Percentiles rank a stretch among this genome's conserved stretches.
phyloP scores from a whole-genome alignment of 2,797 vertebrate genomes.

The Mormyrops attenuatus region DNA sequence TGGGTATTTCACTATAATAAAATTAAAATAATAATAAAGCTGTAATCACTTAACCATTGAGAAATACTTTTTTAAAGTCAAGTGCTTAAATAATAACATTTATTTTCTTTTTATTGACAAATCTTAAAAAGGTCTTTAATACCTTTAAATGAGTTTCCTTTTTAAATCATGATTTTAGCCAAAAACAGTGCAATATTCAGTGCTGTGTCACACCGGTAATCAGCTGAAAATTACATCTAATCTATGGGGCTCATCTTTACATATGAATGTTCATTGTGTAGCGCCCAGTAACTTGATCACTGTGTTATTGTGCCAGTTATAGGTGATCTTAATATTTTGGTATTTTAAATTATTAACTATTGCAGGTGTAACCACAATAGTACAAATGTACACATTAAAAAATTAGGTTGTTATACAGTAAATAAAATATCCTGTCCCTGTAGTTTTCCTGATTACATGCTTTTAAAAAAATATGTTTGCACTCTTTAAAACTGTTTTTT shows the following conservation, averaged over 20 bases:
- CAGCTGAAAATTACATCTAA: background rate
- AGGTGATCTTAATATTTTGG: background rate
- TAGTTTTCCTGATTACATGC: background rate
- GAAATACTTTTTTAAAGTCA: background rate
- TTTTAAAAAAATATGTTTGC: background rate
- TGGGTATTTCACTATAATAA: background rate
- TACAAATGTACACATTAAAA: background rate
- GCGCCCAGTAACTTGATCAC: background rate
- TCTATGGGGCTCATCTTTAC: background rate
- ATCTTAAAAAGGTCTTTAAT: background rate
- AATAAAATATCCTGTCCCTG: background rate
- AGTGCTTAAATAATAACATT: background rate
- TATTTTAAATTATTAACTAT: background rate
- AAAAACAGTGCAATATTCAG: background rate
- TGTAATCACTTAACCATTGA: background rate
- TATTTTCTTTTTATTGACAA: background rate
- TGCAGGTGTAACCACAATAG: background rate
- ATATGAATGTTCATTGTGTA: background rate
- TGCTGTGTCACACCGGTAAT: background rate
- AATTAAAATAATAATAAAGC: background rate
- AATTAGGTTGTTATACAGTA: background rate
- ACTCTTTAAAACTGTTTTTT: background rate
- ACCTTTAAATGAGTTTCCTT: background rate
- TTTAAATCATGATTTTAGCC: background rate
- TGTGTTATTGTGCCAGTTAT: background rate